Conservation (phyloP, 2,888 invertebrate genomes). For the Parnassius orleans region DNA sequence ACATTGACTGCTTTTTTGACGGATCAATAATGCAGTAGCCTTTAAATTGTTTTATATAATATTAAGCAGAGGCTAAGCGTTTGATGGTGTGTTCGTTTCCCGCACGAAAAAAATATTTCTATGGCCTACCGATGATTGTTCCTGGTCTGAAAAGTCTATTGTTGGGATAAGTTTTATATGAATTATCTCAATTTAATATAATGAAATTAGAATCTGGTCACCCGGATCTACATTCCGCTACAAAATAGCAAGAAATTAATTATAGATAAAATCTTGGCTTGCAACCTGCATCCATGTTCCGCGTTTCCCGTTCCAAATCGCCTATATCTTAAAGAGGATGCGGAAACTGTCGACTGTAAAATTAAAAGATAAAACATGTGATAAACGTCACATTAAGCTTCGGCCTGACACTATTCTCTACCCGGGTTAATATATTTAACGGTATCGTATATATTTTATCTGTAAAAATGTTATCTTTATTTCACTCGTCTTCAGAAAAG, state of each 20-base stretch:
- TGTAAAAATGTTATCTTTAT: slow-evolving; percentile 7
- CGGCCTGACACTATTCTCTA: slow-evolving; percentile 16
- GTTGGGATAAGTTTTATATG: too few species aligned
- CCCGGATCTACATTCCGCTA: too few species aligned
- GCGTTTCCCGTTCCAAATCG: background rate
- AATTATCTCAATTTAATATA: too few species aligned
- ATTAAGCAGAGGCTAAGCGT: too few species aligned
- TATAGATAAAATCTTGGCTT: background rate
- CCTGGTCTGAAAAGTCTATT: too few species aligned
- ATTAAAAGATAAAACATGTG: slow-evolving; percentile 24
- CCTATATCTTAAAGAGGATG: slow-evolving; percentile 38
- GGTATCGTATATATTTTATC: slow-evolving; percentile 12
- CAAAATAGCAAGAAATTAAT: slow-evolving; percentile 44
- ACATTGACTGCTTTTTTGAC: too few species aligned
- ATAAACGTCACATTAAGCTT: slow-evolving; percentile 27
- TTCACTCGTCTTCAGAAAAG: background rate
- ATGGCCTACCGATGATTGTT: too few species aligned
- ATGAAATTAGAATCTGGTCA: too few species aligned
- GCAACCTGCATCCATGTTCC: background rate
- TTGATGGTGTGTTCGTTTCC: too few species aligned
- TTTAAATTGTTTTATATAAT: too few species aligned
- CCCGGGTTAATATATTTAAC: background rate
- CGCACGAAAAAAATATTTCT: too few species aligned
- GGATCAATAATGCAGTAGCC: too few species aligned
- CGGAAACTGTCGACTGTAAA: slow-evolving; percentile 45